Evolutionary conservation across 2,888 invertebrate species (phyloP).

Genomic region (Neuroscelio doddi): DNA sequence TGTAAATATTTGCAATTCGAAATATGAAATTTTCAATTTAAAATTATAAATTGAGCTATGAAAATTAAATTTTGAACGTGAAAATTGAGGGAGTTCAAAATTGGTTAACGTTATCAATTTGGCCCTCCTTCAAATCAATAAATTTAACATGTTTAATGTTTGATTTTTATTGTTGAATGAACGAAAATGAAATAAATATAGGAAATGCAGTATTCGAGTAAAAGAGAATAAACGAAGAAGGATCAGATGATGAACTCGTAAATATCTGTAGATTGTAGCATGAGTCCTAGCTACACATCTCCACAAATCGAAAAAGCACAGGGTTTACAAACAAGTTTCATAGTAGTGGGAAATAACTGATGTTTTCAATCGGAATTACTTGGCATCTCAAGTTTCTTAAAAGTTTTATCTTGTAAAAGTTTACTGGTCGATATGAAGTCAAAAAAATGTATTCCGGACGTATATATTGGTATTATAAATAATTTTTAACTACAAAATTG

Average conservation of each 20-base stretch:
- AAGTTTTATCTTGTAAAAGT: slow-evolving; percentile 32
- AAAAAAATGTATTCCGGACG: slow-evolving; percentile 18
- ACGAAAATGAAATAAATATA: no score
- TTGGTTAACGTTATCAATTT: no score
- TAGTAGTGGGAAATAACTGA: slow-evolving; percentile 36
- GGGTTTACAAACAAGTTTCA: slow-evolving; percentile 18
- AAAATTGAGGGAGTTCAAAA: no score
- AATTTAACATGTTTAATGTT: no score
- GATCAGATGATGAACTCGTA: slow-evolving; percentile 30
- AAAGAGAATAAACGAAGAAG: slow-evolving; percentile 22
- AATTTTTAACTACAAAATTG: no score
- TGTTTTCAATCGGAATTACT: slow-evolving; percentile 39
- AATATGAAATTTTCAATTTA: no score
- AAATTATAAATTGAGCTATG: no score
- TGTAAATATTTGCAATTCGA: no score
- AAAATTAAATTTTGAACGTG: no score
- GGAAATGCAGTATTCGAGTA: background rate
- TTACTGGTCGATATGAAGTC: slow-evolving; percentile 26
- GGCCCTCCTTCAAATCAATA: no score
- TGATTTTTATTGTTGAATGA: no score
- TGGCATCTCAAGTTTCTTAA: slow-evolving; percentile 32
- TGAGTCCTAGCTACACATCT: slow-evolving; percentile 29
- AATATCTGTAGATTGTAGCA: slow-evolving; percentile 27
- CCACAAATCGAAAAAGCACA: slow-evolving; percentile 21
- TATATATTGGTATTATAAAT: no score